Evolutionary conservation across 2,888 invertebrate genomes (phyloP), one percentile per base, ranked within the genome.

Genomic region (Nemoura dubitans): DNA sequence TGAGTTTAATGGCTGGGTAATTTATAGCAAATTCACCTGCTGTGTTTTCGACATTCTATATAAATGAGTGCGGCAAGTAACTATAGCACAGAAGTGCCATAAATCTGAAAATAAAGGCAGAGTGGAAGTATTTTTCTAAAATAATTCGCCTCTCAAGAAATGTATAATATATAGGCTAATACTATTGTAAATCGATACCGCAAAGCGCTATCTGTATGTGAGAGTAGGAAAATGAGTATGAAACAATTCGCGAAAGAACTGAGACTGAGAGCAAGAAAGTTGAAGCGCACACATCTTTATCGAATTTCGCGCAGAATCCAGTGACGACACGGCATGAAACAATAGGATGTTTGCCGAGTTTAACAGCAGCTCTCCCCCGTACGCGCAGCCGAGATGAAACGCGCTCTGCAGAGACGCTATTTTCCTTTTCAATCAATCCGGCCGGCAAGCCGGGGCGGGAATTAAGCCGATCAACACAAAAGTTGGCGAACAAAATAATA

Each of bases 381-480:
- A 59, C 21, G 59, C 3, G 59, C 59, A n/a, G 59, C 3, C 59
- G 59, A 21, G 21, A 59, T 59, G 10, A 36, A 59, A 59, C 59
- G 59, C 59, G 59, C 36, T 36, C 10, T 10, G 59, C 10, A 14
- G 14, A 7, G 59, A 36, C 36, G 36, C 36, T 59, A 59, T 59
- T 59, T 59, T 59, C 21, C 59, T 59, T 59, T 59, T 59, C 59
- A 59, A 59, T 59, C 59, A 59, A 59, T 59, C 59, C 59, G 6
- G 59, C 59, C 10, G n/a, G 21, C 59, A 21, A 59, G 59, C 59
- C 59, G 59, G 14, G 59, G 14, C 59, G 14, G 21, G 21, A 59
- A 59, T 59, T 59, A 59, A 59, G 59, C 59, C 59, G 59, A 59
- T 59, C 59, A 59, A 59, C 59, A 59, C 59, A 59, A 59, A 59